Evolutionary conservation across 2,888 invertebrate genomes (phyloP), one percentile per base, ranked within the genome.

Genomic region (Caenorhabditis afra): DNA sequence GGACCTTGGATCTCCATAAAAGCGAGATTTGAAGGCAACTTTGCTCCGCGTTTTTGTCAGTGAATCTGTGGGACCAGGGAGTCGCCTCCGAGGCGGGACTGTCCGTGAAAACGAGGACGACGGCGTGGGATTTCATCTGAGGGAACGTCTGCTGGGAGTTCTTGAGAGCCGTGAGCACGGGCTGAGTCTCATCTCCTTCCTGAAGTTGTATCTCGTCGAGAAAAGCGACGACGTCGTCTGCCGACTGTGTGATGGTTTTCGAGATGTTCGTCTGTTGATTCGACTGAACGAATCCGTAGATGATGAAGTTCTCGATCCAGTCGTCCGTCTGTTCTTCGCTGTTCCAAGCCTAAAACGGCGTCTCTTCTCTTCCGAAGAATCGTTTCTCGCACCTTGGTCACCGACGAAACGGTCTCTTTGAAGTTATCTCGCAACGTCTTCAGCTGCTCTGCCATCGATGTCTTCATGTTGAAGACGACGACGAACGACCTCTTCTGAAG

Each of bases 1-100:
- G 4, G 8, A 74, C 79, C 53, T 70, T 79, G 23, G 65, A 75
- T 70, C 79, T 70, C 79, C 79, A 79, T 35, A 79, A 59, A 68
- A 79, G 68, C 50, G 79, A 59, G 55, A 70, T 70, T 49, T 75
- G 75, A 22, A 68, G 41, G n/a, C 70, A 68, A 11, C 50, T 58
- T 18, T 68, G 66, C 50, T 79, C 79, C 3, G 49, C 35, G 23
- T 68, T 75, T 18, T 70, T 70, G 16, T 75, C 75, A 5, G 58
- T 65, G 37, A 79, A 61, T 20, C 68, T 70, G 50, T 70, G 74
- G 8, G 64, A 68, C 53, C 59, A 58, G 45, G 58, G 47, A 8
- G 64, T 65, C 22, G 74, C 79, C 18, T 70, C 66, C 11, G 50
- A 65, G 49, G 68, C 71, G 5, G 71, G 50, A 20, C 67, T 52